Conservation (phyloP, 2,113 vertebrate species). For the Eleginops maclovinus region DNA sequence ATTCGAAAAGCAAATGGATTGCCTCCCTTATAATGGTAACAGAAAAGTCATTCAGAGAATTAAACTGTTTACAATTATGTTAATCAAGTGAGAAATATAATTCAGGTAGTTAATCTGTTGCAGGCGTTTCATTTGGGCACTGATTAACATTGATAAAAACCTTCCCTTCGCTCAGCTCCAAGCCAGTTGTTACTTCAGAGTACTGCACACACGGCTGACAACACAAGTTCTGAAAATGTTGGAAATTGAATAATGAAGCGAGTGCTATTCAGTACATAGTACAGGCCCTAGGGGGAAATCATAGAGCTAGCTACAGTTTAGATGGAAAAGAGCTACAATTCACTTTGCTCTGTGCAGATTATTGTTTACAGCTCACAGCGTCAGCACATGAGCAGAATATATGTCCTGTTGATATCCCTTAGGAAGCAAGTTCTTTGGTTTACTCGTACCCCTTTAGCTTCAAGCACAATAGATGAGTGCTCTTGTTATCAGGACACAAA, state of each 20-base stretch:
- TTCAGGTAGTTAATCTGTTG: conserved; percentile 29
- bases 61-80: conserved; percentile 34
- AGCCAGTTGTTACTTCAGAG: conserved; percentile 26
- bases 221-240: conserved; percentile 35
- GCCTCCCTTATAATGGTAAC: conserved; percentile 27
- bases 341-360: conserved; percentile 37
- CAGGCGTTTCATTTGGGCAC: conserved; percentile 7
- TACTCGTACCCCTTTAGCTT: conserved; percentile 40
- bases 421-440: conserved; percentile 53
- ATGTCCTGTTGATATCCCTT: conserved; percentile 53
- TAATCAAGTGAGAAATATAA: conserved; percentile 42
- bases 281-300: conserved; percentile 14
- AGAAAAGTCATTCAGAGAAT: conserved; percentile 30
- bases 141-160: conserved; percentile 61
- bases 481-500: conserved; percentile 74
- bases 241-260: conserved; percentile 55
- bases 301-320: conserved; percentile 45
- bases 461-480: conserved; percentile 69
- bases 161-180: conserved; percentile 20
- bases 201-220: conserved; percentile 44
- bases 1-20: conserved; percentile 23
- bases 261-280: conserved; percentile 23
- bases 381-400: conserved; percentile 66
- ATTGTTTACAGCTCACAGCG: conserved; percentile 45
- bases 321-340: conserved; percentile 38